A percentile compares a stretch with the other conserved stretches of the same genome.
phyloP scores from a whole-genome alignment of 2,797 vertebrate species.

The Danio kyathit region DNA sequence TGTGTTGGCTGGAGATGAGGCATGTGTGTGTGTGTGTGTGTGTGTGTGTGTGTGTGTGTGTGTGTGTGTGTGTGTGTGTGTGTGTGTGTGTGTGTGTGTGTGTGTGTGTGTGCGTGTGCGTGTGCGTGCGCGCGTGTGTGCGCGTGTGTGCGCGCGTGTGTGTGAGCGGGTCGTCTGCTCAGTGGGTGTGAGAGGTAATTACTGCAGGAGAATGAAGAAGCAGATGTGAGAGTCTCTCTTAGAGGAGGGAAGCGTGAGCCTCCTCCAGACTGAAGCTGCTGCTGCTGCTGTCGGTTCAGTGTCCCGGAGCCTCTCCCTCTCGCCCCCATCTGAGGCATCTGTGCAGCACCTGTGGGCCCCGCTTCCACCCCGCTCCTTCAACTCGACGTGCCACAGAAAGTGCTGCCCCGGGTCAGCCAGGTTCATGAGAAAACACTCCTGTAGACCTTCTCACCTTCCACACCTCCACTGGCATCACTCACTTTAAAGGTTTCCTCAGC shows the following conservation, averaged over 20 bases:
- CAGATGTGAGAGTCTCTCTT: slow-evolving; percentile 81
- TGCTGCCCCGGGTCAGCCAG: slow-evolving; percentile 69
- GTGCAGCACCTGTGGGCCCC: slow-evolving; percentile 83
- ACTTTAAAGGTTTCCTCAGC: slow-evolving; percentile 75
- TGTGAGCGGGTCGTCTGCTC: slow-evolving; percentile 74
- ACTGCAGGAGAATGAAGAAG: slow-evolving; percentile 78
- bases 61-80: too few species aligned
- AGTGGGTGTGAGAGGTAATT: slow-evolving; percentile 80
- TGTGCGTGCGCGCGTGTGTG: too few species aligned
- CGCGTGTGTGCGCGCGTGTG: slow-evolving; percentile 42
- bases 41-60: too few species aligned
- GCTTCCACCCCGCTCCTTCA: slow-evolving; percentile 66
- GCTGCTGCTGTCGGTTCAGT: slow-evolving; percentile 40
- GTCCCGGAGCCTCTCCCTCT: slow-evolving; percentile 70
- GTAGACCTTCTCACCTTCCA: slow-evolving; percentile 84
- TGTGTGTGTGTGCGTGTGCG: not conserved
- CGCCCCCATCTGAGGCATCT: slow-evolving; percentile 75
- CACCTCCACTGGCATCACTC: slow-evolving; percentile 57
- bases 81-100: slow-evolving; percentile 46
- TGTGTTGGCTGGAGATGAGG: too few species aligned
- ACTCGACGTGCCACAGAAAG: slow-evolving; percentile 62
- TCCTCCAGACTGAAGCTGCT: slow-evolving; percentile 55
- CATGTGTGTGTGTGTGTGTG: too few species aligned
- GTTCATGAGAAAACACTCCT: slow-evolving; percentile 79
- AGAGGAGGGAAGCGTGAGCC: slow-evolving; percentile 66